Evolutionary conservation across 1,140 invertebrate genomes (phyloP).

Genomic region (Aradophagus sp.): DNA sequence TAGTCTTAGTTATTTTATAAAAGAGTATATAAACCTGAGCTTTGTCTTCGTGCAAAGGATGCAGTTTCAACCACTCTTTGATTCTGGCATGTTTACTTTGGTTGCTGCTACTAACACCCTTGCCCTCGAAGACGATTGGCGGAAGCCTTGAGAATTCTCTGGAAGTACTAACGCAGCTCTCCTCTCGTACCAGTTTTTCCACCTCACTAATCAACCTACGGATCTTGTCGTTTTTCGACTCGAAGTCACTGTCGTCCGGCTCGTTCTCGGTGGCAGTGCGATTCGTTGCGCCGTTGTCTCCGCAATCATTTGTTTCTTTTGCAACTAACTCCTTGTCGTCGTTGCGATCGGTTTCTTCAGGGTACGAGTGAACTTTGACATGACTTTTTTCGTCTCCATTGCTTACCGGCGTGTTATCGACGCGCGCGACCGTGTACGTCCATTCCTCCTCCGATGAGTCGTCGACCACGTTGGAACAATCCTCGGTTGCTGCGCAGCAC

Average conservation of each 20-base stretch:
- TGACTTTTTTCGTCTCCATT: constrained; percentile 57
- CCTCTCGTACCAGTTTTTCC: constrained; percentile 80
- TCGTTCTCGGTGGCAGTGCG: constrained; percentile 40
- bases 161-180: constrained; percentile 66
- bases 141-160: constrained; percentile 72
- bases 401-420: constrained; percentile 52
- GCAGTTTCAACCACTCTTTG: constrained; percentile 80
- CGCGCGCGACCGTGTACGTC: constrained; percentile 78
- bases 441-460: constrained; percentile 84
- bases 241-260: constrained; percentile 67
- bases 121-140: constrained; percentile 72
- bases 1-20: too few species aligned
- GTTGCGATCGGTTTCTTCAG: constrained; percentile 54
- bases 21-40: too few species aligned
- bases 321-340: constrained; percentile 31
- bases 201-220: constrained; percentile 81
- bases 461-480: constrained; percentile 67
- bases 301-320: constrained; percentile 19
- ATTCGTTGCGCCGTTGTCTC: constrained; percentile 27
- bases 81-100: constrained; percentile 80
- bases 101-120: constrained; percentile 71
- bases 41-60: constrained; percentile 62
- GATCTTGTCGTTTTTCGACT: constrained; percentile 75
- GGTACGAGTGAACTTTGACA: constrained; percentile 63
- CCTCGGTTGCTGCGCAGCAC: constrained; percentile 47